Percentiles rank a stretch among this genome's conserved stretches.
These are phyloP conservation scores for Lasioglossum baleicum DNA, from an alignment of 1,140 invertebrate genomes.

Conservation along the genomic window DNA sequence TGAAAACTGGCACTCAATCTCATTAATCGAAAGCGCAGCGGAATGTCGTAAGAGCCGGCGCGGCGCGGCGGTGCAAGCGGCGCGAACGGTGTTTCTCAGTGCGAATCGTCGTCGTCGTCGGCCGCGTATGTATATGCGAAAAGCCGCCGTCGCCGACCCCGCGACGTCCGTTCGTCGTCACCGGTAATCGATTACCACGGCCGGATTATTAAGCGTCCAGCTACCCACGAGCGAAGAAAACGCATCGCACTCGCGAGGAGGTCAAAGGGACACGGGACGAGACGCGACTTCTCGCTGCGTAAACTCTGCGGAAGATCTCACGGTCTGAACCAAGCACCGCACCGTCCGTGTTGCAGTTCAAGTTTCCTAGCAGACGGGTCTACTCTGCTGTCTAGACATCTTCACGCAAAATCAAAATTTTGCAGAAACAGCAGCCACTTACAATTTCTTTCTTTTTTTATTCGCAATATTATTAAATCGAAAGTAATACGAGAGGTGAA, in stretches of 20 bases:
- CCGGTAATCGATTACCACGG: slow-evolving; percentile 57
- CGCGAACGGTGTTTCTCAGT: slow-evolving; percentile 19
- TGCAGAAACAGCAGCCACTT: too few relatives aligned
- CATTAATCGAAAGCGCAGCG: slow-evolving; percentile 57
- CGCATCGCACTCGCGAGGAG: slow-evolving; percentile 30
- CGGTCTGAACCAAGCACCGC: background rate
- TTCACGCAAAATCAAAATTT: too few relatives aligned
- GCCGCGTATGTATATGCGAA: slow-evolving; percentile 17
- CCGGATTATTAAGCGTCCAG: slow-evolving; percentile 56
- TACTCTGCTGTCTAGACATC: slow-evolving; percentile 4
- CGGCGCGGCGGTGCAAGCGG: slow-evolving; percentile 2
- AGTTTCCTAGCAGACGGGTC: background rate
- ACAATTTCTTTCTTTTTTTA: too few relatives aligned
- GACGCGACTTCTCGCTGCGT: slow-evolving; percentile 38
- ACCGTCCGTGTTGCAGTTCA: slow-evolving; percentile 5
- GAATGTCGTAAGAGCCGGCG: slow-evolving; percentile 46
- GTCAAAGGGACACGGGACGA: slow-evolving; percentile 58
- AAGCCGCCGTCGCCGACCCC: slow-evolving; percentile 4
- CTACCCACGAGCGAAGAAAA: slow-evolving; percentile 42
- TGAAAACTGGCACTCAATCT: slow-evolving; percentile 54
- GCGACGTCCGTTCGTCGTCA: slow-evolving; percentile 47
- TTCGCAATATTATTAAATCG: too few relatives aligned
- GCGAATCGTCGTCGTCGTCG: slow-evolving; percentile 12
- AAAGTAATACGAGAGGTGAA: too few relatives aligned
- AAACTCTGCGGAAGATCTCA: slow-evolving; percentile 37